Conservation (phyloP, 2,888 invertebrate species). For the Encarsia formosa region DNA sequence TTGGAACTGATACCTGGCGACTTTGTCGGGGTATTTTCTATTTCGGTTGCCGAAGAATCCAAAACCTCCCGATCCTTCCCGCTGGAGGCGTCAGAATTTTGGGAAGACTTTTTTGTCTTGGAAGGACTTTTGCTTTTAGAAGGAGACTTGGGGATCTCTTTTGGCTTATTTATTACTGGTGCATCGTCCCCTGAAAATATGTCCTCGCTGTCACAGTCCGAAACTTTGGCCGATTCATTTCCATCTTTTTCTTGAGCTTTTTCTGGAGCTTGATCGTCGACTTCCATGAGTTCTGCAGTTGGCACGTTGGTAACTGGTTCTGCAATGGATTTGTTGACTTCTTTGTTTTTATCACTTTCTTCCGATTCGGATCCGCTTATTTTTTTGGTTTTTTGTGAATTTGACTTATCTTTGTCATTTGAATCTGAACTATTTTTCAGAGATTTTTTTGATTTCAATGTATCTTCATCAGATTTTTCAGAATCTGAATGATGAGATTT, state of each 20-base stretch:
- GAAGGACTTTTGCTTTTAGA: too few relatives aligned
- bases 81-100: neutral
- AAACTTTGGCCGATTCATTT: slow-evolving; percentile 23
- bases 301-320: neutral
- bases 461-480: neutral
- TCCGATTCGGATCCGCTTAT: neutral
- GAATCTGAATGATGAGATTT: too few relatives aligned
- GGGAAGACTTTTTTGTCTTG: slow-evolving; percentile 3
- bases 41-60: slow-evolving; percentile 5
- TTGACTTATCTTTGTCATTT: neutral
- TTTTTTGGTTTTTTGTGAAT: neutral
- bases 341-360: neutral
- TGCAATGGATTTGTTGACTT: neutral
- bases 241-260: neutral
- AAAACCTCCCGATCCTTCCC: slow-evolving; percentile 13
- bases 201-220: slow-evolving; percentile 37
- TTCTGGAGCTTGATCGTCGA: neutral
- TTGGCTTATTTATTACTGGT: neutral
- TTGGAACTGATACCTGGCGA: neutral
- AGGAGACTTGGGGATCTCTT: too few relatives aligned
- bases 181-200: slow-evolving; percentile 37
- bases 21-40: slow-evolving; percentile 10
- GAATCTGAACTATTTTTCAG: neutral
- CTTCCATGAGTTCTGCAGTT: too few relatives aligned
- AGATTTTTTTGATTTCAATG: neutral